Evolutionary conservation across 2,888 invertebrate species (phyloP), one percentile per base, ranked within the genome.

Genomic region (Ophion ventricosus): DNA sequence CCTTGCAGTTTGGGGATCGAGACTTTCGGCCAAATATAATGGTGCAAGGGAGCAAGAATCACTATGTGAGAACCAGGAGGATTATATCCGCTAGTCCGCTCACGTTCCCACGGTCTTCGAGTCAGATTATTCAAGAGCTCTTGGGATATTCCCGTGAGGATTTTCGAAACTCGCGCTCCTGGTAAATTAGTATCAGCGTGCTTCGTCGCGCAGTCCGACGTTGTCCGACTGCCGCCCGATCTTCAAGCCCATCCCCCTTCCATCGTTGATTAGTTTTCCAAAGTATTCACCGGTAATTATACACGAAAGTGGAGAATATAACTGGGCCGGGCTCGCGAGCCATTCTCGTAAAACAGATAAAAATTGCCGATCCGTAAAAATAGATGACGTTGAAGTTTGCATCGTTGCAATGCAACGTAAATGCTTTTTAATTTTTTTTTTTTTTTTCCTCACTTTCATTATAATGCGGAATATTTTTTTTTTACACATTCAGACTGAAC

Each of bases 31-130:
- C 43, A 75, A 79, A 80, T 84, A 82, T 84, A 82, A 82, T 79
- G 66, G 75, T 59, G 75, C 64, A 35, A 54, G 25, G 49, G 43
- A 70, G 66, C 69, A 40, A 43, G 66, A 72, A 80, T 63, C 70
- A 75, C 74, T 59, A 59, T 74, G 67, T 56, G 82, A 69, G 82
- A 84, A 84, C 76, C 82, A 73, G 54, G 66, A 72, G 81, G 85
- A 87, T 87, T 85, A 87, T 86, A 87, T 86, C 85, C 85, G 63
- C 57, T 77, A 87, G 86, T 86, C 86, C 82, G 85, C 84, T 84
- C 86, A 86, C 86, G 86, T 86, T 86, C 85, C 82, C 87, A 84
- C 84, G 86, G 82, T 85, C 77, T 82, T 82, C 85, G 56, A 80
- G 64, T 77, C 76, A 80, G 82, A 85, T 85, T 82, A 85, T 80